These are phyloP conservation scores for Leptinotarsa juncta DNA, from an alignment of 2,888 invertebrate species.

Conservation along the genomic window DNA sequence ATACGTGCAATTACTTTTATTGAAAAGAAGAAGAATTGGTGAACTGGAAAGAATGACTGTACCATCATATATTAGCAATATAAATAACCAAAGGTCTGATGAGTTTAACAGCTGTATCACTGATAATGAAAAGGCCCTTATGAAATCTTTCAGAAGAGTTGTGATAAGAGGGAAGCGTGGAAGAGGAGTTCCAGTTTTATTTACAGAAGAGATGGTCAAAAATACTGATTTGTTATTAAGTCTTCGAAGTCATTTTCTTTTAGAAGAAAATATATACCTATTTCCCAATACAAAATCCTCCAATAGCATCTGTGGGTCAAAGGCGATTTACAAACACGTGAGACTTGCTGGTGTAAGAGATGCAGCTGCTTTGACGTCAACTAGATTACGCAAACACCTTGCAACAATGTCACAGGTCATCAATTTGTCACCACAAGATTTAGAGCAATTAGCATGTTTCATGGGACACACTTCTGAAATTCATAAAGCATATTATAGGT, in stretches of 20 bases:
- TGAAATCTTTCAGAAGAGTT: conserved; percentile 21
- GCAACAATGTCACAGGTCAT: too few relatives aligned
- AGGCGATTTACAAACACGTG: background rate
- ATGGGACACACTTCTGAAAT: conserved; percentile 29
- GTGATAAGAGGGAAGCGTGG: background rate
- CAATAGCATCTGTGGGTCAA: conserved; percentile 20
- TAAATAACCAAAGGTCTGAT: conserved; percentile 5
- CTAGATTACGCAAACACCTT: too few relatives aligned
- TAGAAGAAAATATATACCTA: conserved; percentile 15
- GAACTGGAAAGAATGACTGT: conserved; percentile 22
- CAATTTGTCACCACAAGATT: too few relatives aligned
- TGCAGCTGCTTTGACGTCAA: too few relatives aligned
- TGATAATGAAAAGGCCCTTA: conserved; percentile 10
- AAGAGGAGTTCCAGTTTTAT: too few relatives aligned
- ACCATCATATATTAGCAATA: background rate
- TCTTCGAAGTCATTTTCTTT: conserved; percentile 9
- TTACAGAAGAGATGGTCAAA: too few relatives aligned
- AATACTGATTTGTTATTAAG: background rate
- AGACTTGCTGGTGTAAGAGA: too few relatives aligned
- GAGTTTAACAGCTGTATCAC: conserved; percentile 20
- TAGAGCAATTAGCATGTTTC: too few relatives aligned
- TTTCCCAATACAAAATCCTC: conserved; percentile 27
- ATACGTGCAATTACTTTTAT: conserved; percentile 19
- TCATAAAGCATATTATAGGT: conserved; percentile 21
- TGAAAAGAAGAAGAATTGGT: conserved; percentile 18